Evolutionary conservation across 2,797 vertebrate species (phyloP), one percentile per base, ranked within the genome.

Genomic region (Denticeps clupeoides): DNA sequence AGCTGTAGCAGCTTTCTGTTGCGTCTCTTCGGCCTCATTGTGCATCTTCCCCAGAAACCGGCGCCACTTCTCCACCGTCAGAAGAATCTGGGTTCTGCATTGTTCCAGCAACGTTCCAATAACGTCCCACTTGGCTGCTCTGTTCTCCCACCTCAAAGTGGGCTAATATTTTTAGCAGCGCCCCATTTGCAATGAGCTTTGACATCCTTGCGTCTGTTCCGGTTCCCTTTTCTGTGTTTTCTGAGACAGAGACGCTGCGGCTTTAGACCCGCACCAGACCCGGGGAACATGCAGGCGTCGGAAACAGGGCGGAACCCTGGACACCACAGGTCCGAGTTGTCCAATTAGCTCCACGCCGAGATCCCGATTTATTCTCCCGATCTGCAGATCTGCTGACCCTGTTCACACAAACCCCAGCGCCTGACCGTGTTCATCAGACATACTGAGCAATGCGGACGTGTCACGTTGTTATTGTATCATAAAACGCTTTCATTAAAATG

Each of bases 161-260:
- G 76, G 79, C 65, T 78, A 74, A 71, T 84, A 85, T 84, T 78
- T 84, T 70, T 83, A 85, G 79, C 37, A 63, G 41, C 13, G 72
- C 58, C 73, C 78, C 59, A 75, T 73, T 82, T 82, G 64, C 59
- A 59, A 51, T 38, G 49, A 68, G 57, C 65, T 72, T 69, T 77
- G 69, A 77, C 71, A 56, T 62, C 11, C 53, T 55, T 32, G 1
- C 1, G 53, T 61, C 62, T 65, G 54, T 63, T 73, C 56, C 57
- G 45, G 60, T 53, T 59, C 33, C 51, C 40, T 24, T 24, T 53
- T 49, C 46, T 61, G 50, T 53, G 45, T 38, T 35, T 21, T 9
- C 8, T 16, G 38, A 35, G 18, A 11, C 18, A 5, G 16, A 21
- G 35, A 35, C 4, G 35, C 2, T n/a, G n/a, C n/a, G n/a, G n/a